Evolutionary conservation across 1,140 invertebrate species (phyloP).

Genomic region (Mylabris phalerata): DNA sequence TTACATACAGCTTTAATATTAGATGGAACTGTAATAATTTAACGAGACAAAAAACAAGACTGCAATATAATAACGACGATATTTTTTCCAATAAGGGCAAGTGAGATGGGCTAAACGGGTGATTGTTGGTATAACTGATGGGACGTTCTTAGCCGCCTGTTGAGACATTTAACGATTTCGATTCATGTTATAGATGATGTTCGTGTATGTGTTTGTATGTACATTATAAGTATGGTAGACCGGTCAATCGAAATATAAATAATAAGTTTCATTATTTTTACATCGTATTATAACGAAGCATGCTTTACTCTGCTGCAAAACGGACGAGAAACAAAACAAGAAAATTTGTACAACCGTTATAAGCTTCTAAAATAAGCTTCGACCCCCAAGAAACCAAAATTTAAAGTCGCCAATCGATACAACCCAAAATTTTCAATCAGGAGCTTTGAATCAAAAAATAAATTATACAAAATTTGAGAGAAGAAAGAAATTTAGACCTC

Average conservation of each 20-base stretch:
- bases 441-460: too few relatives aligned
- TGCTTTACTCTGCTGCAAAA: too few relatives aligned
- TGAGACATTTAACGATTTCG: slow-evolving; percentile 15
- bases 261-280: not conserved
- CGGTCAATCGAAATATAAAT: not conserved
- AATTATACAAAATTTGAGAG: too few relatives aligned
- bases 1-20: slow-evolving; percentile 13
- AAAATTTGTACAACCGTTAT: too few relatives aligned
- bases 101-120: not conserved
- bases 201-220: not conserved
- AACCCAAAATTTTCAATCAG: too few relatives aligned
- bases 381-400: too few relatives aligned
- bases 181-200: slow-evolving; percentile 6
- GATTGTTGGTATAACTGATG: slow-evolving; percentile 1
- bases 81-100: not conserved
- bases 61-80: not conserved
- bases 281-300: not conserved
- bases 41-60: not conserved
- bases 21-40: slow-evolving; percentile 9
- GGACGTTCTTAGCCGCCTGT: slow-evolving; percentile 9
- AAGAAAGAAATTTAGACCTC: too few relatives aligned
- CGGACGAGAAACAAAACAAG: too few relatives aligned
- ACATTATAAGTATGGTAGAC: not conserved
- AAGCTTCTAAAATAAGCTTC: too few relatives aligned
- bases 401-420: too few relatives aligned